Conservation (phyloP, 2,113 vertebrate species). For the Rattus rattus region DNA sequence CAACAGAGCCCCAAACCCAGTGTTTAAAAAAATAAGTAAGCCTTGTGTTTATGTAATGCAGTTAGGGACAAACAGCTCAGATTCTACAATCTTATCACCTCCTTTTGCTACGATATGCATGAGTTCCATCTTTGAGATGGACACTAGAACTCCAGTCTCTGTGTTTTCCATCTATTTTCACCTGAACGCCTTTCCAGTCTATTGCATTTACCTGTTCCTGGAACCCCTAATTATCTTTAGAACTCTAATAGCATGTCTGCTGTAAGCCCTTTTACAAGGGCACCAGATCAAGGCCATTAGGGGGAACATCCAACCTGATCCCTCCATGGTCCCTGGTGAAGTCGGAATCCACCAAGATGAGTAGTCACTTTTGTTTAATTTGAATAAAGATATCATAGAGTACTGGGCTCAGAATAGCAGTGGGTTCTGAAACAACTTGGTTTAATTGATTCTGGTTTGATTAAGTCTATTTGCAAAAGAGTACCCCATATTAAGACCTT, state of each 20-base stretch:
- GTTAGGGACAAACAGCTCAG: neutral
- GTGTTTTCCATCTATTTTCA: neutral
- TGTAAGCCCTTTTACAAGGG: neutral
- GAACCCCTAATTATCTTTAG: neutral
- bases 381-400: neutral
- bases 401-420: neutral
- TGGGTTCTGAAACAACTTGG: neutral
- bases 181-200: neutral
- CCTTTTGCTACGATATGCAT: neutral
- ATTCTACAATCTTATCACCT: neutral
- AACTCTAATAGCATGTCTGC: neutral
- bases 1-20: neutral
- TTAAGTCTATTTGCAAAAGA: neutral
- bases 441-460: slow-evolving; percentile 20
- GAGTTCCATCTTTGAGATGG: neutral
- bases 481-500: neutral
- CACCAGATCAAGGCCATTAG: neutral
- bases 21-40: neutral
- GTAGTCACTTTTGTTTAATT: neutral
- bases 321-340: neutral
- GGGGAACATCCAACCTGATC: neutral
- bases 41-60: neutral
- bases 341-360: neutral
- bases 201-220: neutral
- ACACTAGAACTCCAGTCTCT: neutral